Evolutionary conservation across 2,797 vertebrate genomes (phyloP), one percentile per base, ranked within the genome.

Genomic region (Rhinoraja longicauda): DNA sequence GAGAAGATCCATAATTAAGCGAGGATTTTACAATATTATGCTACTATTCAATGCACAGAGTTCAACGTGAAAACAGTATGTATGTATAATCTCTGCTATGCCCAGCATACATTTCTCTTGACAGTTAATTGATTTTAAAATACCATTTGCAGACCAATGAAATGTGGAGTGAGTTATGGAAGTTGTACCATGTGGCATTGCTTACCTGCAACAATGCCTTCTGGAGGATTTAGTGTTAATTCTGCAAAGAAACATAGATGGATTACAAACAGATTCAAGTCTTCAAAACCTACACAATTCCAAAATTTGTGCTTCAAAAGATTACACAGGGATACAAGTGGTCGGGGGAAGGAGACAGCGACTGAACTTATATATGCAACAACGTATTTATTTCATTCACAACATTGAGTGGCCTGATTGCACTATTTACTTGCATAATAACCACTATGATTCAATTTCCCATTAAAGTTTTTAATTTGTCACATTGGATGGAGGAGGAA

Each of bases 201-300:
- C 97, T 97, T 95, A 99, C 99, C 99, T 97, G 99, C 99, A 24
- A 99, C 98, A 4, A 99, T 99, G 62, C 99, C 99, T 94, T 99
- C 99, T 0, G 99, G 99, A 92, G 99, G 98, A 94, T 99, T 99
- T 95, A 99, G 95, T 1, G 99, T 99, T 94, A 99, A 95, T 94
- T 99, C 99, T 99, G 95, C 9, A 92, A 73, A 75, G 72, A 29
- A 92, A 73, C 39, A 92, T 73, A 92, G 45, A 19, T 4, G 29
- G 13, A 75, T 92, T 75, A 92, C 39, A 73, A 7, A n/a, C 15
- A 73, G 90, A 91, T 72, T 91, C 9, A 12, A 70, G 36, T 1
- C 12, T 29, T n/a, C 70, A 15, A 26, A 73, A 36, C 24, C 36
- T 5, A 15, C 70, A 91, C 59, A 90, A 70, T 70, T 90, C 26